These are phyloP conservation scores for Typhlomys cinereus DNA, from an alignment of 2,113 vertebrate genomes.

Conservation along the genomic window DNA sequence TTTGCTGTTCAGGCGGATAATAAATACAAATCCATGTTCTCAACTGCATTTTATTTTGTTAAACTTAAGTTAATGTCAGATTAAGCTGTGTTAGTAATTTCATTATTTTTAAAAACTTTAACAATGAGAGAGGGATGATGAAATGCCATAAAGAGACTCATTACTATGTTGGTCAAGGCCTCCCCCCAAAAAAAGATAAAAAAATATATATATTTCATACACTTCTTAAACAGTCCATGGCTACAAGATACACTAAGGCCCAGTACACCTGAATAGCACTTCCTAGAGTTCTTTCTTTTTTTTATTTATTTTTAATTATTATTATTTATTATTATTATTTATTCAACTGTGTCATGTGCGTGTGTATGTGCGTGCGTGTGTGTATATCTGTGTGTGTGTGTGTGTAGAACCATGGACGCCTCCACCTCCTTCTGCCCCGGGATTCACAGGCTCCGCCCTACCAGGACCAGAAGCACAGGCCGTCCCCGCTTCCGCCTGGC, in stretches of 20 bases:
- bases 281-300: not conserved
- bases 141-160: not conserved
- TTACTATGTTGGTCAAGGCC: not conserved
- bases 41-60: not conserved
- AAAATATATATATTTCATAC: not conserved
- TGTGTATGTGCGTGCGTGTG: too few relatives aligned
- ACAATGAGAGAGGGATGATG: not conserved
- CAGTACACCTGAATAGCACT: not conserved
- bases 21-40: conserved; percentile 60
- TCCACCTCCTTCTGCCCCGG: too few relatives aligned
- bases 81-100: not conserved
- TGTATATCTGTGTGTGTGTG: too few relatives aligned
- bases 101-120: conserved; percentile 6
- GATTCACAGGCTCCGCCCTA: too few relatives aligned
- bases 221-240: conserved; percentile 1
- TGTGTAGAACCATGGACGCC: too few relatives aligned
- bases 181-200: not conserved
- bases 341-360: too few relatives aligned
- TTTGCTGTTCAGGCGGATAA: conserved; percentile 46
- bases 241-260: not conserved
- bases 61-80: too few relatives aligned
- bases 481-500: too few relatives aligned
- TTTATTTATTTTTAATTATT: too few relatives aligned
- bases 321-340: too few relatives aligned
- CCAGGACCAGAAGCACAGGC: too few relatives aligned